phyloP scores from a whole-genome alignment of 2,888 invertebrate genomes.

The Invenusta paracnida region DNA sequence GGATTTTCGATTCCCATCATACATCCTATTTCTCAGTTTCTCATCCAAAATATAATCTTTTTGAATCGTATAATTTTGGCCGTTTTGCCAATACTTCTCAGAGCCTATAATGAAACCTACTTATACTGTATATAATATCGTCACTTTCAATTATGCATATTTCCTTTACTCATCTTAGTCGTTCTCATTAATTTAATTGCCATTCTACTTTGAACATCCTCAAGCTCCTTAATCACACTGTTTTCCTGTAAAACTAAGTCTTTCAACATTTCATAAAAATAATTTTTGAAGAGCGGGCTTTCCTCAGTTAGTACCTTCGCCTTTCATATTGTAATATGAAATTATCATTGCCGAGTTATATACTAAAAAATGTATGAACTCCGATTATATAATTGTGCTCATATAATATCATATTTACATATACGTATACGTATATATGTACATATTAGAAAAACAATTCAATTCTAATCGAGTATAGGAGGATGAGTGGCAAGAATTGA shows the following conservation, averaged over 20 bases:
- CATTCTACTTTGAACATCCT: conserved; percentile 13
- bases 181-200: conserved; percentile 23
- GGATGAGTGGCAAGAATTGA: too few species aligned
- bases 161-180: conserved; percentile 19
- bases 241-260: not conserved
- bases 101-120: not conserved
- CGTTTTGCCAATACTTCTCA: conserved; percentile 12
- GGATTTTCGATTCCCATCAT: not conserved
- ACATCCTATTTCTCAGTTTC: not conserved
- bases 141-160: conserved; percentile 5
- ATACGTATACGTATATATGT: too few species aligned
- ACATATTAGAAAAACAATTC: too few species aligned
- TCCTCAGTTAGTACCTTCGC: too few species aligned
- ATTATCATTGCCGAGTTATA: too few species aligned
- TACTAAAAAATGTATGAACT: too few species aligned
- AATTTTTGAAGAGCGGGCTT: not conserved
- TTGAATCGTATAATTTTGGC: not conserved
- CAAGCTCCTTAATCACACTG: not conserved
- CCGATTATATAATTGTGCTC: too few species aligned
- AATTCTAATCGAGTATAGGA: too few species aligned
- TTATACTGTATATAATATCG: not conserved
- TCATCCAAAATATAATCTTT: not conserved
- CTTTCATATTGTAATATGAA: too few species aligned
- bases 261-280: not conserved
- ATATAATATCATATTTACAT: too few species aligned